Evolutionary conservation across 2,888 invertebrate genomes (phyloP), one percentile per base, ranked within the genome.

Genomic region (Cantharis rufa): DNA sequence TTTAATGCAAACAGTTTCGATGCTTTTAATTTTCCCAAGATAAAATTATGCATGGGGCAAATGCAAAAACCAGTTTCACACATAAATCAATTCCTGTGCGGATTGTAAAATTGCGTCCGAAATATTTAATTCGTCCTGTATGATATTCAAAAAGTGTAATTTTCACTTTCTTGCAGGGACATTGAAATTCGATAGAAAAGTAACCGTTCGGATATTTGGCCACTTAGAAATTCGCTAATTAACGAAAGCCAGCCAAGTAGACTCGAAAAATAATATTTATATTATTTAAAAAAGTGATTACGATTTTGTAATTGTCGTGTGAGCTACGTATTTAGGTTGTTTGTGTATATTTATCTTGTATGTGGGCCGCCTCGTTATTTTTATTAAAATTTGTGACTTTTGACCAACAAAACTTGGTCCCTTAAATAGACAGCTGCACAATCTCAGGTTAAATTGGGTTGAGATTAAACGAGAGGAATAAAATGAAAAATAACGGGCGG

Each of bases 321-420:
- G 48, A 72, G 72, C 72, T 48, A 28, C 77, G 21, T 78, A 78
- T 78, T 76, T 72, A 66, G 78, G 78, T 78, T 75, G 72, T 78
- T 81, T 78, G 77, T 81, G 78, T 80, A 81, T 81, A 81, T 83
- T 83, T 84, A 84, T 84, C 83, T 82, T 81, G 75, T 81, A 84
- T 85, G 84, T 84, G 84, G 85, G 84, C 81, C 83, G 85, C 80
- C 82, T 83, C 83, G 84, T 84, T 85, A 84, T 85, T 85, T 85
- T 85, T 84, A 84, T 83, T 82, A 81, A 82, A 81, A 64, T 78
- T 69, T 64, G 69, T 32, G 72, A 77, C 74, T 77, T 77, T 76
- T 77, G 71, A 74, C 74, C 72, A 77, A 77, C 74, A 74, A 74
- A 48, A 77, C 74, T 64, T 61, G 66, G 62, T 24, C 13, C 21